A percentile compares a stretch with the other conserved stretches of the same genome.
phyloP scores from a whole-genome alignment of 1,140 invertebrate species.

The Lamellibrachia luymesi region DNA sequence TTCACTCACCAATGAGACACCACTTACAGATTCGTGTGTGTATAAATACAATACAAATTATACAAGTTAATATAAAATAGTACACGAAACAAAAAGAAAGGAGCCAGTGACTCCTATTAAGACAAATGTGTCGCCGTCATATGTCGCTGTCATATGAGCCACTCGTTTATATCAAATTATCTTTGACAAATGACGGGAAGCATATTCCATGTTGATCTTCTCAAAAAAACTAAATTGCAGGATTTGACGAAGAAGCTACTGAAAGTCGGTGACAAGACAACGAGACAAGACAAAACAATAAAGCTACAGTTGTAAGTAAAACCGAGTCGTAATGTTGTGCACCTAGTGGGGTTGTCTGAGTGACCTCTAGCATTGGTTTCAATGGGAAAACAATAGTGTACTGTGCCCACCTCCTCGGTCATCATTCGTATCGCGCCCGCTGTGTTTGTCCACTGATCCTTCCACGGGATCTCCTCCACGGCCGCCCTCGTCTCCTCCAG shows the following conservation, averaged over 20 bases:
- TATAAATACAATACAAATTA: too few species aligned
- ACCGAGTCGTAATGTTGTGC: not conserved
- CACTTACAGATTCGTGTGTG: too few species aligned
- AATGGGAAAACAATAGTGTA: not conserved
- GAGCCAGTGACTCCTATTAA: not conserved
- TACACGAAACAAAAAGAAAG: not conserved
- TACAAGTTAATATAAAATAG: too few species aligned
- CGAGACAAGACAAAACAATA: too few species aligned
- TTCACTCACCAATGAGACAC: too few species aligned
- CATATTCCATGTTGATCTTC: too few species aligned
- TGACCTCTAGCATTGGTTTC: not conserved
- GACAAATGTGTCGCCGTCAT: too few species aligned
- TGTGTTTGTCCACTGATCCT: conserved; percentile 9
- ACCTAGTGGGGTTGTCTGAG: not conserved
- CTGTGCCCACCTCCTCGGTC: not conserved
- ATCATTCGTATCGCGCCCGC: conserved; percentile 1
- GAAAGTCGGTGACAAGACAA: too few species aligned
- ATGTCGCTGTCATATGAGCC: too few species aligned
- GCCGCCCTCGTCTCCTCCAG: not conserved
- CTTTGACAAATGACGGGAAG: too few species aligned
- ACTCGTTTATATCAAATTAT: too few species aligned
- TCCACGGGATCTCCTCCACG: conserved; percentile 7
- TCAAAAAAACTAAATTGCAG: not conserved
- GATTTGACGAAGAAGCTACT: too few species aligned
- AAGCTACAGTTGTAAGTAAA: not conserved